phyloP scores from a whole-genome alignment of 2,797 vertebrate genomes.

The Helarctos malayanus region DNA sequence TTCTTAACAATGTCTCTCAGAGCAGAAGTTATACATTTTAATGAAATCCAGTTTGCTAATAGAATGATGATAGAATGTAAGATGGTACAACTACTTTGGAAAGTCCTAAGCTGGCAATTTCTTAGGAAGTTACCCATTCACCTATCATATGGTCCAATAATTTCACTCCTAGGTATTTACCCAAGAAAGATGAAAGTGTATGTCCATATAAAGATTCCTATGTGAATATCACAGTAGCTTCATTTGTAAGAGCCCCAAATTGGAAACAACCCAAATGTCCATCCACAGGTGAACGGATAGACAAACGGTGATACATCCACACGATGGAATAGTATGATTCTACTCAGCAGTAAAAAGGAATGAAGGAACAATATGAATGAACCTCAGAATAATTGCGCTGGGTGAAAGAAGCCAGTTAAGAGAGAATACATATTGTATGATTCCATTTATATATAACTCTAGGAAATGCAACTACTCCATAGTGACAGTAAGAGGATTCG shows the following conservation, averaged over 20 bases:
- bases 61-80: not conserved
- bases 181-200: not conserved
- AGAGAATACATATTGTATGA: too few relatives aligned
- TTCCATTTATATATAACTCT: not conserved
- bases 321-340: not conserved
- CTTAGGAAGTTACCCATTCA: not conserved
- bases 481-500: not conserved
- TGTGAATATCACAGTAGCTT: not conserved
- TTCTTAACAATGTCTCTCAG: not conserved
- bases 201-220: not conserved
- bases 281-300: not conserved
- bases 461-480: not conserved
- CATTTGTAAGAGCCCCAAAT: not conserved
- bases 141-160: not conserved
- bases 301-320: not conserved
- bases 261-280: not conserved
- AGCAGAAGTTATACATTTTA: not conserved
- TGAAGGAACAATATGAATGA: not conserved
- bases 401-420: not conserved
- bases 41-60: not conserved
- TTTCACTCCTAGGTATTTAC: not conserved
- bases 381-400: not conserved
- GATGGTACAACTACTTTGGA: not conserved
- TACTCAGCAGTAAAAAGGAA: not conserved
- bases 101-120: not conserved